Conservation (phyloP, 1,140 invertebrate genomes). For the Penaeus japonicus region DNA sequence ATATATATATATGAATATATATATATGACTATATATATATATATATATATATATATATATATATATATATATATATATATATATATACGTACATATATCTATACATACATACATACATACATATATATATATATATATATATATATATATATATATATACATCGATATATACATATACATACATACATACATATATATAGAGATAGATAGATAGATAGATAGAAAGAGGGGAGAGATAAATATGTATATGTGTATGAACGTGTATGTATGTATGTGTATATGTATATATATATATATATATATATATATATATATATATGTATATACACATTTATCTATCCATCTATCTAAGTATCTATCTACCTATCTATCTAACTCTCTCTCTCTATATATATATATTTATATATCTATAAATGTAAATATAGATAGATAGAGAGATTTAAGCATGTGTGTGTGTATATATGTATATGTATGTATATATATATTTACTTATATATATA, state of each 20-base stretch:
- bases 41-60: not conserved
- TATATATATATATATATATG: not conserved
- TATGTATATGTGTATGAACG: not conserved
- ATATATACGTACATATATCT: not conserved
- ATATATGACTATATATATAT: not conserved
- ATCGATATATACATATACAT: not conserved
- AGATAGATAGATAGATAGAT: not conserved
- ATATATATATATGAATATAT: not conserved
- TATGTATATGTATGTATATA: not conserved
- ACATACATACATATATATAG: not conserved
- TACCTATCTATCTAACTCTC: not conserved
- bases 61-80: not conserved
- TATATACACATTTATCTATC: not conserved
- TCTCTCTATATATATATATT: not conserved
- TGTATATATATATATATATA: conserved; percentile 1
- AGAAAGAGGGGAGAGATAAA: not conserved
- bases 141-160: conserved; percentile 1
- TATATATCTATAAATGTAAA: not conserved
- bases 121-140: not conserved
- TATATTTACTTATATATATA: not conserved
- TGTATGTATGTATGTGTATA: not conserved
- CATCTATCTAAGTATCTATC: not conserved
- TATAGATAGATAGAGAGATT: not conserved
- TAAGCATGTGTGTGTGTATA: not conserved
- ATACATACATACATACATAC: not conserved